These are phyloP conservation scores for human (Homo sapiens) DNA, from an alignment of 2,113 vertebrate species.

Conservation along the genomic window GRCh38 chr7:120396501-120397000, in stretches of 20 bases:
- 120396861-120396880: neutral
- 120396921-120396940: neutral
- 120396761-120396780: neutral
- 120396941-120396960: conserved; percentile 16
- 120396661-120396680: neutral
- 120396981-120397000: conserved; percentile 22
- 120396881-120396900: conserved; percentile 17
- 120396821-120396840: neutral
- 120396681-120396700: neutral
- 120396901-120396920: conserved; percentile 40
- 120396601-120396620: neutral
- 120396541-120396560: neutral
- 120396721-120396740: neutral
- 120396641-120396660: neutral
- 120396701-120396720: neutral
- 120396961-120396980: conserved; percentile 53
- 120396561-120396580: neutral
- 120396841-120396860: neutral
- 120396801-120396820: neutral
- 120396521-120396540: conserved; percentile 31
- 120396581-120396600: neutral
- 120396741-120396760: neutral
- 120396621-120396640: neutral
- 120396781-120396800: neutral
- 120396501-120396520: neutral